phyloP scores from a whole-genome alignment of 2,113 vertebrate genomes.

The Penelope pileata region DNA sequence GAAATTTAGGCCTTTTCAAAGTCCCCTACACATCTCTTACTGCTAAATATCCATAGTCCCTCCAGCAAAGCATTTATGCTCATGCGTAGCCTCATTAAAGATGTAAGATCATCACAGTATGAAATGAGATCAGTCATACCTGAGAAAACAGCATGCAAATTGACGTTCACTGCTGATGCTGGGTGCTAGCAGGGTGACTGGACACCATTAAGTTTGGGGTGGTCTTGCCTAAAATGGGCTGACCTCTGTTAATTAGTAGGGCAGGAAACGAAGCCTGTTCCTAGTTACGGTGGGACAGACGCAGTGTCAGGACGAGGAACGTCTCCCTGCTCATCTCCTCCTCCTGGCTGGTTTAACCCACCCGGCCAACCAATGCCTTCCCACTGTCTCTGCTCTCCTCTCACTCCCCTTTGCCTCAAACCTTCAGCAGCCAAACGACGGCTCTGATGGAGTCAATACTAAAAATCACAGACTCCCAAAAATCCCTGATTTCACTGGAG shows the following conservation, averaged over 20 bases:
- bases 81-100: neutral
- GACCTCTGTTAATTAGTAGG: neutral
- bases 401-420: neutral
- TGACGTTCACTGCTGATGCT: neutral
- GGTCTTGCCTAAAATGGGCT: neutral
- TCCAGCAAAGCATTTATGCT: rapidly evolving
- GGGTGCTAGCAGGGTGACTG: neutral
- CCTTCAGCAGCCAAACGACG: neutral
- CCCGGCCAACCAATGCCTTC: neutral
- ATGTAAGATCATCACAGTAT: neutral
- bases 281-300: neutral
- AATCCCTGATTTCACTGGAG: neutral
- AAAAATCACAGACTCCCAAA: neutral
- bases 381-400: neutral
- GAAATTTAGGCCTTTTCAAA: neutral
- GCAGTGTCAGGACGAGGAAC: neutral
- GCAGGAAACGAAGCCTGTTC: neutral
- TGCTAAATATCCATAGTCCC: neutral
- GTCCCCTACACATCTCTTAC: neutral
- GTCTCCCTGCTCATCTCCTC: neutral
- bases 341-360: neutral
- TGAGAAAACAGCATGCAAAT: neutral
- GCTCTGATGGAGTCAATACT: neutral
- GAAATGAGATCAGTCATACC: neutral
- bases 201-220: neutral